Conservation (phyloP, 2,797 vertebrate species). For the Syncerus caffer region DNA sequence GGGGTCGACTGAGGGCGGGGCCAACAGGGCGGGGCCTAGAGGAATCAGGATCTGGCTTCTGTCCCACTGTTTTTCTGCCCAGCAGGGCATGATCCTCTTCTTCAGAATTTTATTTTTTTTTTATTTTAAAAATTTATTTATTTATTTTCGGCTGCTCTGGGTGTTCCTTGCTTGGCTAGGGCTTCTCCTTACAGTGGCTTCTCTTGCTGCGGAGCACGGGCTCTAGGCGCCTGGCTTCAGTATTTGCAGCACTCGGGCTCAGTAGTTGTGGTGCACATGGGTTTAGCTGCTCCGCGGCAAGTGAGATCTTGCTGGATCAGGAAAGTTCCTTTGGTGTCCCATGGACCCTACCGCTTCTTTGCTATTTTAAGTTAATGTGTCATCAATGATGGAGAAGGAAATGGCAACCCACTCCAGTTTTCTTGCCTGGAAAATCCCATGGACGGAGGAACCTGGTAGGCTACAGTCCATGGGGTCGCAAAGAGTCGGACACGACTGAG, state of each 20-base stretch:
- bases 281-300: neutral
- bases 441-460: neutral
- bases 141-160: neutral
- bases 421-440: neutral
- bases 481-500: neutral
- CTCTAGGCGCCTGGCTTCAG: neutral
- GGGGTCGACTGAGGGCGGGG: too few species aligned
- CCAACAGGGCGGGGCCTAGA: neutral
- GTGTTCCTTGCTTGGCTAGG: neutral
- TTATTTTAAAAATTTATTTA: neutral
- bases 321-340: neutral
- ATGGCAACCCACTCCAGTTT: neutral
- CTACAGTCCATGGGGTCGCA: neutral
- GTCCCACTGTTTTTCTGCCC: neutral
- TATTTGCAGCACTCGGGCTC: neutral
- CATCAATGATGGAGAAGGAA: neutral
- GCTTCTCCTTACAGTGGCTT: neutral
- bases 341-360: neutral
- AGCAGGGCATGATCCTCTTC: accelerated
- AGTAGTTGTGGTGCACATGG: neutral
- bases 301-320: neutral
- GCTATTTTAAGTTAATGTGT: neutral
- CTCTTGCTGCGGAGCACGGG: neutral
- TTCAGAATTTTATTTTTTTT: neutral
- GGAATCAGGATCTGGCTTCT: neutral